Conservation (phyloP, 2,888 invertebrate species). For the Stegophylla sp. region DNA sequence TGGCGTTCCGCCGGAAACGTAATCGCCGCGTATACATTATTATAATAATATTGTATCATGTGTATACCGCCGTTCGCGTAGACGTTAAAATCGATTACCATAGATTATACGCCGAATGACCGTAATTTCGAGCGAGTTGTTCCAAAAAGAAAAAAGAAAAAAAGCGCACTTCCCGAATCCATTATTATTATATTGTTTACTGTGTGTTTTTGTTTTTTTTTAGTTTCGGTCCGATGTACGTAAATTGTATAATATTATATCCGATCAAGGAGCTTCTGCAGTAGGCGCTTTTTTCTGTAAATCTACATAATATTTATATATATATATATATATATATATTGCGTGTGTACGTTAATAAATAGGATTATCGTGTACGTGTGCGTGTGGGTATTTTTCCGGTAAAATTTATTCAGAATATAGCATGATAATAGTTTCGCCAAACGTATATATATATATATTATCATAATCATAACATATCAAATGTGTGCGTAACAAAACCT, state of each 20-base stretch:
- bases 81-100: background rate
- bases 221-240: background rate
- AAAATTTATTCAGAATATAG: no score
- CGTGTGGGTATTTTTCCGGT: no score
- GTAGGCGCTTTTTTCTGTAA: background rate
- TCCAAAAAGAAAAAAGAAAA: background rate
- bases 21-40: no score
- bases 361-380: no score
- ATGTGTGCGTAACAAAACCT: background rate
- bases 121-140: background rate
- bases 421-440: no score
- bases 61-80: background rate
- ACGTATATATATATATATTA: no score
- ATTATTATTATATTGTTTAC: background rate
- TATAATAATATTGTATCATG: no score
- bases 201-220: background rate
- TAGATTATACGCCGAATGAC: background rate
- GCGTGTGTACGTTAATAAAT: no score
- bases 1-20: constrained; percentile 2
- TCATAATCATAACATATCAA: no score
- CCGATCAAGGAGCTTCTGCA: background rate
- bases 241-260: background rate
- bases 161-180: background rate
- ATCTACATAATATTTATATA: no score
- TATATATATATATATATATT: no score